Percentiles rank a stretch among this genome's conserved stretches.
Evolutionary conservation across 2,113 vertebrate genomes (phyloP).

Genomic region (Cottus gobio): DNA sequence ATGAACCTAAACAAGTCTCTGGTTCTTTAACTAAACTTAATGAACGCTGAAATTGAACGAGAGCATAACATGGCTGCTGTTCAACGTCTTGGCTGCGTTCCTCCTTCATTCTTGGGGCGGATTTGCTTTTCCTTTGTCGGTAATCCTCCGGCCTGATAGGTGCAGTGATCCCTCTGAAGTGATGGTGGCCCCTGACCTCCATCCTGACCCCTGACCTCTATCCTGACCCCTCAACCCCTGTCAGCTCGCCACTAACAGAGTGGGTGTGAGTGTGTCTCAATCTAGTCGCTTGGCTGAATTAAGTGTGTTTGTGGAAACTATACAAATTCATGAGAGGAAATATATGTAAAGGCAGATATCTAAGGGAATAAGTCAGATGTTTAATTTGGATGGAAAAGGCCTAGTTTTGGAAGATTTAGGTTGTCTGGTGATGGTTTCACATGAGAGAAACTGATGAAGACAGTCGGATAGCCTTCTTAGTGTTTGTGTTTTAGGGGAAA

Average conservation of each 20-base stretch:
- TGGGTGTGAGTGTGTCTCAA: background rate
- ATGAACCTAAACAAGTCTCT: background rate
- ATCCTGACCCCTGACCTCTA: conserved; percentile 24
- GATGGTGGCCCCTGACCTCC: conserved; percentile 33
- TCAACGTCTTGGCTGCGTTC: background rate
- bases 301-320: background rate
- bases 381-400: too few species aligned
- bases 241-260: conserved; percentile 16
- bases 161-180: conserved; percentile 56
- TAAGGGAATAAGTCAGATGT: too few species aligned
- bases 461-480: too few species aligned
- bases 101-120: conserved; percentile 21
- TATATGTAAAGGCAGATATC: background rate
- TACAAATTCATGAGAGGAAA: background rate
- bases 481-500: too few species aligned
- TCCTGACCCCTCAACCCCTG: background rate
- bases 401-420: too few species aligned
- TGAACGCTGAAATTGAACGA: background rate
- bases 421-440: too few species aligned
- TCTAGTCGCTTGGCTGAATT: background rate
- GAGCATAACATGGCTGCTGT: background rate
- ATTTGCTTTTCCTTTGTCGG: conserved; percentile 41
- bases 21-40: background rate
- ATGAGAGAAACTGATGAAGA: too few species aligned
- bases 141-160: conserved; percentile 52